Percentiles rank a stretch among this genome's conserved stretches.
Conservation (phyloP, 2,888 invertebrate species). For the Nephrotoma guestfalica region DNA sequence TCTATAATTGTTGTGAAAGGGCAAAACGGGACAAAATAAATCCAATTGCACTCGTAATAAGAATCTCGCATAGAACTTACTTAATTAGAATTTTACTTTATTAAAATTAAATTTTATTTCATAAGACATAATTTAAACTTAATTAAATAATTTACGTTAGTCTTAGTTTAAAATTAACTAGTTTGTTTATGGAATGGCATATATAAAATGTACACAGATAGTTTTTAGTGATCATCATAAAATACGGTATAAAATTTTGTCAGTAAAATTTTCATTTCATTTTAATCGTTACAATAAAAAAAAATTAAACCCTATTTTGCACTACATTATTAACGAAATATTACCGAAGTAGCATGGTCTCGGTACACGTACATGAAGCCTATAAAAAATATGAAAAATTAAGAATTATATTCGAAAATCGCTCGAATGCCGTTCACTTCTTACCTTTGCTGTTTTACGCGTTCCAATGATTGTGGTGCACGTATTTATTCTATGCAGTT, state of each 20-base stretch:
- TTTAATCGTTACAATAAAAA: neutral
- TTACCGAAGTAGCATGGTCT: neutral
- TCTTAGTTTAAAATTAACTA: neutral
- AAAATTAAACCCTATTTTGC: neutral
- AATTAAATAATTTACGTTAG: neutral
- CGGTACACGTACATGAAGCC: neutral
- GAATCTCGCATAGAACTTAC: too few relatives aligned
- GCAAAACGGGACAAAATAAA: too few relatives aligned
- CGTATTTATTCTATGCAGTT: conserved; percentile 45
- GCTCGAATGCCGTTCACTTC: neutral
- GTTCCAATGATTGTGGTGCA: conserved; percentile 47
- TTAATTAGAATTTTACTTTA: too few relatives aligned
- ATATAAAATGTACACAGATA: neutral
- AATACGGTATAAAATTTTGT: neutral
- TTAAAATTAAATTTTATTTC: neutral
- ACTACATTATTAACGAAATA: neutral
- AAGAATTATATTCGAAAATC: neutral
- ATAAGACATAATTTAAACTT: neutral
- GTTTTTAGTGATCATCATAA: neutral
- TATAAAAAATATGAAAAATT: neutral
- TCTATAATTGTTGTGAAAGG: too few relatives aligned
- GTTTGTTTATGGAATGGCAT: neutral
- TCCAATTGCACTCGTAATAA: too few relatives aligned
- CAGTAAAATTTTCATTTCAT: neutral
- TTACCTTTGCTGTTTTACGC: conserved; percentile 22